Evolutionary conservation across 53 echinoderm and acorn worm species (phyloP).

Genomic region (Actinopyga echinites): DNA sequence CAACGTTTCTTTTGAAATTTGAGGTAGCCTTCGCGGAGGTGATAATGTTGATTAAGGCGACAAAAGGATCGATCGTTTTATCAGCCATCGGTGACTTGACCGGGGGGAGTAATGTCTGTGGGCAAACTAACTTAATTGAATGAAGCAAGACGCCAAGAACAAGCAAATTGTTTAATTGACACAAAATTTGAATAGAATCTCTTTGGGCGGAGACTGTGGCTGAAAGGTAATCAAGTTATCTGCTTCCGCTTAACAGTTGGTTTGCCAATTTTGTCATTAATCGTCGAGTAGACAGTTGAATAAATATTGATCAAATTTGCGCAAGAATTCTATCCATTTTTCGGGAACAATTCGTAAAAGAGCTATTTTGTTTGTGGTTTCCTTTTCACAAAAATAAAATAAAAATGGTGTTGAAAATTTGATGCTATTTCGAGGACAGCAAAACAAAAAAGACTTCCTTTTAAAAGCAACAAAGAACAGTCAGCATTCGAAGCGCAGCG

Average conservation of each 20-base stretch:
- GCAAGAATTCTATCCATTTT: too few relatives aligned
- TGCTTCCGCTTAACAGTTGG: slow-evolving; percentile 26
- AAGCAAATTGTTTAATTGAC: slow-evolving; percentile 30
- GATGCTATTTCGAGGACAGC: too few relatives aligned
- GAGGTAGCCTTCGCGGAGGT: too few relatives aligned
- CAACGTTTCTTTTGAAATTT: too few relatives aligned
- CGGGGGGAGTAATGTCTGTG: slow-evolving; percentile 11
- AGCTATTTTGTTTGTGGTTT: too few relatives aligned
- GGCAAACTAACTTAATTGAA: slow-evolving; percentile 2
- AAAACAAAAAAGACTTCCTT: too few relatives aligned
- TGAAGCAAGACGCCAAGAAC: slow-evolving; percentile 19
- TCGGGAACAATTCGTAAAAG: too few relatives aligned
- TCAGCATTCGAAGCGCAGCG: too few relatives aligned
- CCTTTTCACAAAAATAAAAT: too few relatives aligned
- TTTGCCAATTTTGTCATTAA: slow-evolving; percentile 32
- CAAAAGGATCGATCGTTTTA: not conserved
- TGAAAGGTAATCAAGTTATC: slow-evolving; percentile 8
- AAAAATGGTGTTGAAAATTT: too few relatives aligned
- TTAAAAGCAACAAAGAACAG: too few relatives aligned
- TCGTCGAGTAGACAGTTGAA: slow-evolving; percentile 16
- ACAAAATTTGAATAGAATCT: slow-evolving; percentile 36
- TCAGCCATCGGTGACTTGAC: slow-evolving; percentile 5
- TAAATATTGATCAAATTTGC: slow-evolving; percentile 18
- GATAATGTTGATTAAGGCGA: not conserved
- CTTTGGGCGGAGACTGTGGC: slow-evolving; percentile 11